Conservation (phyloP, 2,113 vertebrate species). For the Cyanistes caeruleus region DNA sequence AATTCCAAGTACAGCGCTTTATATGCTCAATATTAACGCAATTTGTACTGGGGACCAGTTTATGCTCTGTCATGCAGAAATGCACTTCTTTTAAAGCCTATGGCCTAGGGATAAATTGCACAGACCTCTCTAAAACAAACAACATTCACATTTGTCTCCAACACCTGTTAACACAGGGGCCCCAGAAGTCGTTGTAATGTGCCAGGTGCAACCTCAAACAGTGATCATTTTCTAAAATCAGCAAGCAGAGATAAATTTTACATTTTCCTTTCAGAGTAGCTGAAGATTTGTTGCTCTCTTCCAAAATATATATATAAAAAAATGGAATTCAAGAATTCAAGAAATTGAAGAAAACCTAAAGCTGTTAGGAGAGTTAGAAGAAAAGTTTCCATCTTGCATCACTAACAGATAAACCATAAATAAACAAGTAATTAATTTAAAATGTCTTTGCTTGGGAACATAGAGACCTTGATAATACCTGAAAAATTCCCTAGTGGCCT, state of each 20-base stretch:
- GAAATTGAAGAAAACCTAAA: neutral
- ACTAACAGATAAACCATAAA: neutral
- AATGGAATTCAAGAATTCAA: accelerated
- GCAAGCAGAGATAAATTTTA: neutral
- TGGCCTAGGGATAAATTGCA: neutral
- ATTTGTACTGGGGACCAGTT: neutral
- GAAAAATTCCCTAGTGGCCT: neutral
- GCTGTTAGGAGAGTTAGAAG: neutral
- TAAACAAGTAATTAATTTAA: neutral
- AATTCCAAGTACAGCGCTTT: neutral
- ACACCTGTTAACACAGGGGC: neutral
- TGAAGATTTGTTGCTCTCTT: neutral
- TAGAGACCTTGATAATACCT: neutral
- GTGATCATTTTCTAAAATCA: neutral
- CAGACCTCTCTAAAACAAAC: neutral
- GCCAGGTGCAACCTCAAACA: neutral
- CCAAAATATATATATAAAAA: neutral
- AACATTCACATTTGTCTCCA: neutral
- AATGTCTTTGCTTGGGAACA: neutral
- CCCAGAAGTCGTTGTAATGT: neutral
- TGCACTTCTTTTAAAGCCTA: neutral
- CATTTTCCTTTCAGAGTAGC: neutral
- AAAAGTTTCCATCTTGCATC: neutral
- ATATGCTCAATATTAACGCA: neutral
- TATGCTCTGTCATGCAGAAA: neutral